Evolutionary conservation across 2,113 vertebrate genomes (phyloP).

Genomic region (Ameiurus melas): DNA sequence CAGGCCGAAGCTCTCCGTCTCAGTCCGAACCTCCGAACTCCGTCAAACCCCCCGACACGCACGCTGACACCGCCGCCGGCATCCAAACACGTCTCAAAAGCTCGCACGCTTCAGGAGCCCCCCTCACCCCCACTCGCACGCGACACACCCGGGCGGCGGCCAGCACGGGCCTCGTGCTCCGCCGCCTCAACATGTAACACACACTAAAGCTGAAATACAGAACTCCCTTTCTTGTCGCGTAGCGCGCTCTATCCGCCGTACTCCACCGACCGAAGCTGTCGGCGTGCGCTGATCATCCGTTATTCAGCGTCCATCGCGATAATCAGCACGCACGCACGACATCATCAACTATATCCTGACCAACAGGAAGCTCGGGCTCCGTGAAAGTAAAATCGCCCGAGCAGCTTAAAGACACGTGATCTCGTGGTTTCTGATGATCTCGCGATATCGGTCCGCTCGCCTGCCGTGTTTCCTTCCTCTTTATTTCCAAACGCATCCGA

Average conservation of each 20-base stretch:
- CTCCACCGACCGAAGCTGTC: neutral
- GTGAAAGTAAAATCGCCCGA: neutral
- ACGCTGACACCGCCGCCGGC: neutral
- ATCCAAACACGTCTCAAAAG: slow-evolving; percentile 32
- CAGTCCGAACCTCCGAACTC: slow-evolving; percentile 7
- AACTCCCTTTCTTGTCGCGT: neutral
- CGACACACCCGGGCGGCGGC: slow-evolving; percentile 38
- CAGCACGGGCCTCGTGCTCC: slow-evolving; percentile 39
- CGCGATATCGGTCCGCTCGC: neutral
- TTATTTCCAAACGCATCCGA: neutral
- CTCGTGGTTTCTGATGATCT: no score
- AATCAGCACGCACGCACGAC: neutral
- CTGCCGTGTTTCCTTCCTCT: neutral
- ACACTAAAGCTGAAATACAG: neutral
- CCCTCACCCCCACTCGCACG: slow-evolving; percentile 20
- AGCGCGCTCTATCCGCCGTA: neutral
- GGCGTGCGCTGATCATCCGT: neutral
- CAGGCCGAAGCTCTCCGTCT: slow-evolving; percentile 5
- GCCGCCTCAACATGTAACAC: slow-evolving; percentile 43
- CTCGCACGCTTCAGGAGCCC: neutral
- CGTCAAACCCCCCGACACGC: slow-evolving; percentile 23
- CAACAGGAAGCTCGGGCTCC: neutral
- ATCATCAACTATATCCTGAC: neutral
- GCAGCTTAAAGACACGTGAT: neutral
- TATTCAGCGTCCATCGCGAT: neutral